Percentiles rank a stretch among this genome's conserved stretches.
Evolutionary conservation across 2,888 invertebrate genomes (phyloP).

Genomic region (Chymomyza procnemis): DNA sequence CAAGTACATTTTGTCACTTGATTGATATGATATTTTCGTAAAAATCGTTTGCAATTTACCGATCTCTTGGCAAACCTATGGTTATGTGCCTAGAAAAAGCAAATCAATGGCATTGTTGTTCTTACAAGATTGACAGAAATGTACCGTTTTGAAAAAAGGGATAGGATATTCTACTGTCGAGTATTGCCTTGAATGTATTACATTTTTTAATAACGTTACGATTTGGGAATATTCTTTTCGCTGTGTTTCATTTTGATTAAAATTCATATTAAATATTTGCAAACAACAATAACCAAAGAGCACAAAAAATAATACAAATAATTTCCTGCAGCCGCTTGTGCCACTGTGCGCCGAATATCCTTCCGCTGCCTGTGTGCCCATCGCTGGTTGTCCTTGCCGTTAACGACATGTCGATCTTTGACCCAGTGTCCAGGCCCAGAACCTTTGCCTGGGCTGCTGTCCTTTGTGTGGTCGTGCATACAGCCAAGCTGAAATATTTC

Average conservation of each 20-base stretch:
- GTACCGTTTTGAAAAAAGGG: too few relatives aligned
- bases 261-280: conserved; percentile 66
- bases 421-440: neutral
- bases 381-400: neutral
- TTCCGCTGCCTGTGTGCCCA: conserved; percentile 42
- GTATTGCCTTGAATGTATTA: too few relatives aligned
- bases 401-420: neutral
- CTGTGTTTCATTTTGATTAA: conserved; percentile 55
- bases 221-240: conserved; percentile 17
- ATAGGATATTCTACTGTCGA: too few relatives aligned
- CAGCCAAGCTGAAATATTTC: neutral
- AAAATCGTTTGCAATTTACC: too few relatives aligned
- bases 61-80: too few relatives aligned
- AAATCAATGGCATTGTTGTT: too few relatives aligned
- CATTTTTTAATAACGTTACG: conserved; percentile 41
- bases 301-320: conserved; percentile 67
- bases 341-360: conserved; percentile 47
- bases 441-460: neutral
- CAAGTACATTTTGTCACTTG: too few relatives aligned
- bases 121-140: too few relatives aligned
- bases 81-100: too few relatives aligned
- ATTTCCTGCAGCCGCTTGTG: conserved; percentile 59
- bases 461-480: neutral
- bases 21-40: too few relatives aligned
- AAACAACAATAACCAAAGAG: conserved; percentile 5